Percentiles rank a stretch among this genome's conserved stretches.
Evolutionary conservation across 2,888 invertebrate species (phyloP).

Genomic region (Abscondita cerata): DNA sequence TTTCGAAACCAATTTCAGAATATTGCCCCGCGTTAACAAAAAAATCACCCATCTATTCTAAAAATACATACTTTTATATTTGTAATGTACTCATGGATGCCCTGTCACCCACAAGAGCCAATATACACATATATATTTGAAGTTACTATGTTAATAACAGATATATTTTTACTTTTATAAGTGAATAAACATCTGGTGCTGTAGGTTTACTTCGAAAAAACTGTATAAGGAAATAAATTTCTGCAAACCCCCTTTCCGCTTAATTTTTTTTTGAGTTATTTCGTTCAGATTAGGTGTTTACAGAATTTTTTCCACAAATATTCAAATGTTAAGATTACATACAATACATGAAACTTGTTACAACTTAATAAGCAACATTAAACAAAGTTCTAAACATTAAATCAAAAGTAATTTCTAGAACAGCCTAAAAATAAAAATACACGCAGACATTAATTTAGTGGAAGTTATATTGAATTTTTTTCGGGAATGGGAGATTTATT

Average conservation of each 20-base stretch:
- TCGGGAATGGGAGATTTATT: background rate
- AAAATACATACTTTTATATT: slow-evolving; percentile 43
- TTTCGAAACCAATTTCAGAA: slow-evolving; percentile 38
- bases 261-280: background rate
- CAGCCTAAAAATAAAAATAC: slow-evolving; percentile 29
- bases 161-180: slow-evolving; percentile 41
- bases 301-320: slow-evolving; percentile 23
- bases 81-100: slow-evolving; percentile 51
- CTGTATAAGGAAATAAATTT: slow-evolving; percentile 23
- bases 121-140: slow-evolving; percentile 54
- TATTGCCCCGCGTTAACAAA: slow-evolving; percentile 53
- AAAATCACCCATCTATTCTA: slow-evolving; percentile 49
- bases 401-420: slow-evolving; percentile 20
- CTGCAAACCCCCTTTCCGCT: slow-evolving; percentile 11
- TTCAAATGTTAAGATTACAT: slow-evolving; percentile 31
- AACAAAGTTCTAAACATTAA: slow-evolving; percentile 25
- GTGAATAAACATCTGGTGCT: slow-evolving; percentile 31
- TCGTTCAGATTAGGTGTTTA: slow-evolving; percentile 11
- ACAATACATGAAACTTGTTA: slow-evolving; percentile 32
- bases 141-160: slow-evolving; percentile 50
- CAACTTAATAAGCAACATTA: slow-evolving; percentile 32
- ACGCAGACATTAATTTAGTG: background rate
- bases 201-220: slow-evolving; percentile 29
- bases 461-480: background rate
- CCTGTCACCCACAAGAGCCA: slow-evolving; percentile 56